Percentiles rank a stretch among this genome's conserved stretches.
phyloP scores from a whole-genome alignment of 92 coral and sea anemone species.

The Hydrozoanthus gracilis region DNA sequence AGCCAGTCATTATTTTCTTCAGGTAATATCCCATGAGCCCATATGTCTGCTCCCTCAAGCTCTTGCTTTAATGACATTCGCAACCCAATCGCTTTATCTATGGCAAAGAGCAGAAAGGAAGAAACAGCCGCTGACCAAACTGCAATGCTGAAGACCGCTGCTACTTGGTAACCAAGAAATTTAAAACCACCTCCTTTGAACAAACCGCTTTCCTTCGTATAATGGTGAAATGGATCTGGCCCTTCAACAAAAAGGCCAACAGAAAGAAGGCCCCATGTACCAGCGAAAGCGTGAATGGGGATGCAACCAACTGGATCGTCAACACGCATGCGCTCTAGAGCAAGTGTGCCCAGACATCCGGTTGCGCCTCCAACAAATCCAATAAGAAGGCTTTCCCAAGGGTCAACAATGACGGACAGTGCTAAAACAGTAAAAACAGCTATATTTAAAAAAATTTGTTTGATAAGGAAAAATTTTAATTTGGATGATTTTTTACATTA shows the following conservation, averaged over 20 bases:
- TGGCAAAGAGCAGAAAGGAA: slow-evolving; percentile 50
- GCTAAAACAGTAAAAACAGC: no score
- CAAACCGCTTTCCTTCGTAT: slow-evolving; percentile 64
- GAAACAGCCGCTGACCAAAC: slow-evolving; percentile 76
- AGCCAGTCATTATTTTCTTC: no score
- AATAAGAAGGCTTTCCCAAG: slow-evolving; percentile 84
- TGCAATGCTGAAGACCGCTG: slow-evolving; percentile 52
- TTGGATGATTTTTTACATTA: no score
- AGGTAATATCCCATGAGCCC: slow-evolving; percentile 73
- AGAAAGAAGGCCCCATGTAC: slow-evolving; percentile 84
- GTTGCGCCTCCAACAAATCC: slow-evolving; percentile 80
- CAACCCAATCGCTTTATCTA: slow-evolving; percentile 59
- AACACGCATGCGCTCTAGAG: slow-evolving; percentile 68
- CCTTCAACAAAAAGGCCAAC: slow-evolving; percentile 79
- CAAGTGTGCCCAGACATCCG: slow-evolving; percentile 67
- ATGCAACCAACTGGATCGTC: slow-evolving; percentile 94
- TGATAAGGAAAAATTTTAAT: no score
- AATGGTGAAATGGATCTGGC: slow-evolving; percentile 61
- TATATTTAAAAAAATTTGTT: no score
- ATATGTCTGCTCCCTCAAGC: slow-evolving; percentile 83
- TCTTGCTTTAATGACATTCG: slow-evolving; percentile 83
- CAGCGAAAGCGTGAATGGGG: slow-evolving; percentile 78
- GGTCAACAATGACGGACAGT: slow-evolving; percentile 78
- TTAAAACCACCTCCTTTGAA: slow-evolving; percentile 78
- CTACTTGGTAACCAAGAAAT: slow-evolving; percentile 70